Evolutionary conservation across 2,888 invertebrate species (phyloP).

Genomic region (Fragum whitleyi): DNA sequence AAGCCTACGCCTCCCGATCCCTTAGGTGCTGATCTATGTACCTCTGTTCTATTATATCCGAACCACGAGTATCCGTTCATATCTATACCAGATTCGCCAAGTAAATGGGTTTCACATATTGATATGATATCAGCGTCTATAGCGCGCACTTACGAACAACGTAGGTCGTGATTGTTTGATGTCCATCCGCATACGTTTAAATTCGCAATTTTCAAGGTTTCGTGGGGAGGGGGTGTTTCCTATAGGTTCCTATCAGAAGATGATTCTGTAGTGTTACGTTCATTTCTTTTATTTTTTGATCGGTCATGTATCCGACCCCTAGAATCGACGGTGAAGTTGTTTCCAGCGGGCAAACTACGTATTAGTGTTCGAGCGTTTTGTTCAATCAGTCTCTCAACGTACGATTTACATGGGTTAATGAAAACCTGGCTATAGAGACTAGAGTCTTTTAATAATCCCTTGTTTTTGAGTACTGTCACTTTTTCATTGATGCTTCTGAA

Average conservation of each 20-base stretch:
- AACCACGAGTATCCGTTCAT: constrained; percentile 33
- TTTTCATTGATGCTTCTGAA: background rate
- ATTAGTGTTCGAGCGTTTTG: constrained; percentile 29
- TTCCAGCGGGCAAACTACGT: constrained; percentile 17
- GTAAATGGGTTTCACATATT: constrained; percentile 42
- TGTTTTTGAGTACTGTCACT: background rate
- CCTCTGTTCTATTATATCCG: constrained; percentile 33
- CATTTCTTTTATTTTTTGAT: background rate
- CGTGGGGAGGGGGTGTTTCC: no score
- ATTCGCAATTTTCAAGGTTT: constrained; percentile 28
- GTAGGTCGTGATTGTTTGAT: constrained; percentile 37
- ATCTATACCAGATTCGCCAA: constrained; percentile 1
- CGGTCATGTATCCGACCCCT: constrained; percentile 24
- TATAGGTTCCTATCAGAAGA: no score
- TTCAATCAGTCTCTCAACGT: constrained; percentile 29
- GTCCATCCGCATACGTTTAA: constrained; percentile 59
- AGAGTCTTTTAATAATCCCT: background rate
- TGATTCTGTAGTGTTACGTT: no score
- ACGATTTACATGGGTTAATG: constrained; percentile 7
- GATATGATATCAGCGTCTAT: constrained; percentile 41
- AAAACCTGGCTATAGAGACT: no score
- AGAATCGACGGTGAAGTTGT: constrained; percentile 27
- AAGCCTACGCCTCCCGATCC: constrained; percentile 47
- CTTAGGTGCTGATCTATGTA: constrained; percentile 32
- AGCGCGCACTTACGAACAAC: constrained; percentile 8